These are phyloP conservation scores for Proales similis DNA, from an alignment of 1,140 invertebrate species.

Conservation along the genomic window DNA sequence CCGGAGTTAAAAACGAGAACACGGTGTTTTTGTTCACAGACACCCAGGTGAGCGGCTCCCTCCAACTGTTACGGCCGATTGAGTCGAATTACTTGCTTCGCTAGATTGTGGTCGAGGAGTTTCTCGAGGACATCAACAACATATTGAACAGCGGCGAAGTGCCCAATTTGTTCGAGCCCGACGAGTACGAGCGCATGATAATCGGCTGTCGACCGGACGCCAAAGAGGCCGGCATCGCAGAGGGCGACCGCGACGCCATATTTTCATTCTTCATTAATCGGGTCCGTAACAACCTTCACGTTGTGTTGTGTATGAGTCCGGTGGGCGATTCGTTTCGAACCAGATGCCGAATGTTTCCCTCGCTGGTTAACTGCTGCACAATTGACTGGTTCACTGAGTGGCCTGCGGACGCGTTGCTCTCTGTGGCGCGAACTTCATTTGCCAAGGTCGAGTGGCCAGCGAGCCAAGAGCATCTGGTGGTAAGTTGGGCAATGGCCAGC, in stretches of 20 bases:
- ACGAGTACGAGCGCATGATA: conserved; percentile 73
- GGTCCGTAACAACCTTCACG: conserved; percentile 54
- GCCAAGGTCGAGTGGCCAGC: conserved; percentile 42
- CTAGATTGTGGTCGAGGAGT: conserved; percentile 66
- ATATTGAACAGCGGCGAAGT: conserved; percentile 58
- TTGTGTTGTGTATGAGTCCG: conserved; percentile 54
- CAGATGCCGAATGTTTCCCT: conserved; percentile 55
- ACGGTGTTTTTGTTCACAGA: conserved; percentile 55
- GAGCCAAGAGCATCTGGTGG: conserved; percentile 19
- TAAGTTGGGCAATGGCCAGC: too few species aligned
- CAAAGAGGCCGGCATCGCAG: conserved; percentile 62
- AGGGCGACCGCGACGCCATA: conserved; percentile 66
- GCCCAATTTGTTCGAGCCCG: conserved; percentile 60
- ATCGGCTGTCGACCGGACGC: conserved; percentile 62
- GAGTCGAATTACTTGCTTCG: conserved; percentile 1
- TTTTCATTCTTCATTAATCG: conserved; percentile 58
- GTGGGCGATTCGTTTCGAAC: conserved; percentile 70
- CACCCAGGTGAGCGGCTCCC: conserved; percentile 42
- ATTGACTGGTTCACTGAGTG: conserved; percentile 60
- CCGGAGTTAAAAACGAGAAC: conserved; percentile 51
- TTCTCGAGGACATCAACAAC: conserved; percentile 83
- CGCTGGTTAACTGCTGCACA: conserved; percentile 54
- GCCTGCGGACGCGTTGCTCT: conserved; percentile 51
- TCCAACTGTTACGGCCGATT: neutral
- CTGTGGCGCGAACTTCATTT: conserved; percentile 58